These are phyloP conservation scores for Odontesthes bonariensis DNA, from an alignment of 2,113 vertebrate genomes.

Conservation along the genomic window DNA sequence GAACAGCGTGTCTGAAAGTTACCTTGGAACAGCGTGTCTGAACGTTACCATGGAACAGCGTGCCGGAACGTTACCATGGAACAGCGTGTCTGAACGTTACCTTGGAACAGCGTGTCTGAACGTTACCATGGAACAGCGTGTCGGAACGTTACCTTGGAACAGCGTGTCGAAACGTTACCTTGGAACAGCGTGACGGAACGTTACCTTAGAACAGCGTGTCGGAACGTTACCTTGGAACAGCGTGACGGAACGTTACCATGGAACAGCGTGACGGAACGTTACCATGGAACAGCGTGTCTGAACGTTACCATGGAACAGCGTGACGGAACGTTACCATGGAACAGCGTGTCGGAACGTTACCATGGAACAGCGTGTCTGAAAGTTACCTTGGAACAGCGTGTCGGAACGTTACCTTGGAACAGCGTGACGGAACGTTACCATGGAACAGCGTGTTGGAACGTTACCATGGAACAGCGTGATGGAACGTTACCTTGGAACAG, in stretches of 20 bases:
- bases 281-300: conserved; percentile 89
- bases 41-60: conserved; percentile 86
- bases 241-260: conserved; percentile 88
- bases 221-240: conserved; percentile 88
- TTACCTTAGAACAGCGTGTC: conserved; percentile 87
- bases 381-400: conserved; percentile 85
- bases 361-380: too few species aligned
- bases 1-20: conserved; percentile 82
- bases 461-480: too few species aligned
- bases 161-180: conserved; percentile 88
- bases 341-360: conserved; percentile 85
- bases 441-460: conserved; percentile 84
- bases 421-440: conserved; percentile 89
- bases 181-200: conserved; percentile 84
- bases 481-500: conserved; percentile 88
- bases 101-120: conserved; percentile 86
- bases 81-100: too few species aligned
- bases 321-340: conserved; percentile 89
- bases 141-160: conserved; percentile 90
- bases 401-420: conserved; percentile 90
- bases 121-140: conserved; percentile 85
- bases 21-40: conserved; percentile 89
- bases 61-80: too few species aligned
- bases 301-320: conserved; percentile 86
- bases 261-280: conserved; percentile 82